Percentiles rank a stretch among this genome's conserved stretches.
Evolutionary conservation across 2,113 vertebrate genomes (phyloP).

Genomic region (Paradisaea rubra): DNA sequence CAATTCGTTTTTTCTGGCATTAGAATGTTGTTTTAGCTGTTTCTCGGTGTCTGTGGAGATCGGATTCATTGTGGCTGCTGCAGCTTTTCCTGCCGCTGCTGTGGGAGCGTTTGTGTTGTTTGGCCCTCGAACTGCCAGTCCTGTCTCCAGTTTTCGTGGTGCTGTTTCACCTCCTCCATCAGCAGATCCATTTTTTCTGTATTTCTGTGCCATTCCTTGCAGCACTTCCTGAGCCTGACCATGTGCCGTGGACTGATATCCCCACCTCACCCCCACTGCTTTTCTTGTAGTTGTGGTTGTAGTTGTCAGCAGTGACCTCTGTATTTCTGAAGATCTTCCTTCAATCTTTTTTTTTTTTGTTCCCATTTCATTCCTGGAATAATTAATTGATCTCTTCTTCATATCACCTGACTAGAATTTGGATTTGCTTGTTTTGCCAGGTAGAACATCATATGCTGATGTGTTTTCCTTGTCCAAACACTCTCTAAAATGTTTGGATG

Average conservation of each 20-base stretch:
- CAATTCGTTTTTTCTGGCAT: not conserved
- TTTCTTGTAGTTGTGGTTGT: too few relatives aligned
- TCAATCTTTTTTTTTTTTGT: not conserved
- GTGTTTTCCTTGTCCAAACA: not conserved
- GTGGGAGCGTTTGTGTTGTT: not conserved
- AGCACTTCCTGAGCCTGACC: not conserved
- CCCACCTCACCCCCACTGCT: fast-evolving
- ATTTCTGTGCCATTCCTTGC: not conserved
- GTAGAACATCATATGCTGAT: not conserved
- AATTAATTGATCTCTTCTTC: not conserved
- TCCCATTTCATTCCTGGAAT: not conserved
- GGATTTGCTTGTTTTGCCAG: not conserved
- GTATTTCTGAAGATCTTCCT: not conserved
- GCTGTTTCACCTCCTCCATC: not conserved
- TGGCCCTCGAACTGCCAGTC: not conserved
- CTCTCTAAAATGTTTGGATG: not conserved
- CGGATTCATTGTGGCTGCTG: not conserved
- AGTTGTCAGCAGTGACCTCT: not conserved
- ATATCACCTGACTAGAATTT: not conserved
- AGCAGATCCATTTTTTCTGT: not conserved
- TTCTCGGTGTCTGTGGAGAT: not conserved
- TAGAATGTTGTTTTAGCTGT: not conserved
- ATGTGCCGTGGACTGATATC: not conserved
- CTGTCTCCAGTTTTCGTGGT: not conserved
- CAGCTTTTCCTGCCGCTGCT: not conserved